Percentiles rank a stretch among this genome's conserved stretches.
These are phyloP conservation scores for Seriola aureovittata DNA, from an alignment of 2,113 vertebrate species.

Conservation along the genomic window DNA sequence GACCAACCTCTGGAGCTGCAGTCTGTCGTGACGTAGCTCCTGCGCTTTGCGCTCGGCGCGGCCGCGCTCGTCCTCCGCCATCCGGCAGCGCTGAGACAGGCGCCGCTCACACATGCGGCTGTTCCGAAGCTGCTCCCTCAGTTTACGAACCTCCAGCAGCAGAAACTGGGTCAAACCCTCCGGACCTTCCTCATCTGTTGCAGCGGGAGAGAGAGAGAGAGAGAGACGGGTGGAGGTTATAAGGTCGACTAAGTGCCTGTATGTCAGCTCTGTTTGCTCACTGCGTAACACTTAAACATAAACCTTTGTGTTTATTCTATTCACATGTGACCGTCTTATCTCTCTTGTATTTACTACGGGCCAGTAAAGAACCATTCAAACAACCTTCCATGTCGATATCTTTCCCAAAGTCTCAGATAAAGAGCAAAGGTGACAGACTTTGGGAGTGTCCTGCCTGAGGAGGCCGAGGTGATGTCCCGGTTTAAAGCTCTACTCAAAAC, in stretches of 20 bases:
- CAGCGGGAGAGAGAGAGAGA: neutral
- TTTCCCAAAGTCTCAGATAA: too few relatives aligned
- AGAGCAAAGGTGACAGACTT: too few relatives aligned
- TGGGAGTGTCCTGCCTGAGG: too few relatives aligned
- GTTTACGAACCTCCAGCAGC: conserved; percentile 92
- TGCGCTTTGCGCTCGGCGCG: conserved; percentile 87
- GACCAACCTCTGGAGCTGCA: conserved; percentile 87
- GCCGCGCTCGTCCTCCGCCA: conserved; percentile 88
- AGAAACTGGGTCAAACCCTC: conserved; percentile 97
- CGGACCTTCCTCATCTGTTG: conserved; percentile 92
- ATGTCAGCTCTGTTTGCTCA: neutral
- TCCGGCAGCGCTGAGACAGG: conserved; percentile 90
- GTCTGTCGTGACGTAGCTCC: conserved; percentile 87
- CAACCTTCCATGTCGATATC: too few relatives aligned
- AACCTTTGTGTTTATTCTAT: too few relatives aligned
- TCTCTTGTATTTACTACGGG: too few relatives aligned
- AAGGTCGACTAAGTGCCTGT: neutral
- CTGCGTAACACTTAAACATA: too few relatives aligned
- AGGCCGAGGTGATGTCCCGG: too few relatives aligned
- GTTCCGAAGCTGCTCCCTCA: conserved; percentile 89
- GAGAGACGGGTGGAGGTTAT: neutral
- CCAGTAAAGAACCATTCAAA: too few relatives aligned
- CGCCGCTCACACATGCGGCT: conserved; percentile 90
- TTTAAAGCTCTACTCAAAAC: too few relatives aligned
- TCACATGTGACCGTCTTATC: too few relatives aligned